These are phyloP conservation scores for Melipona bicolor DNA, from an alignment of 2,888 invertebrate species.

Conservation along the genomic window DNA sequence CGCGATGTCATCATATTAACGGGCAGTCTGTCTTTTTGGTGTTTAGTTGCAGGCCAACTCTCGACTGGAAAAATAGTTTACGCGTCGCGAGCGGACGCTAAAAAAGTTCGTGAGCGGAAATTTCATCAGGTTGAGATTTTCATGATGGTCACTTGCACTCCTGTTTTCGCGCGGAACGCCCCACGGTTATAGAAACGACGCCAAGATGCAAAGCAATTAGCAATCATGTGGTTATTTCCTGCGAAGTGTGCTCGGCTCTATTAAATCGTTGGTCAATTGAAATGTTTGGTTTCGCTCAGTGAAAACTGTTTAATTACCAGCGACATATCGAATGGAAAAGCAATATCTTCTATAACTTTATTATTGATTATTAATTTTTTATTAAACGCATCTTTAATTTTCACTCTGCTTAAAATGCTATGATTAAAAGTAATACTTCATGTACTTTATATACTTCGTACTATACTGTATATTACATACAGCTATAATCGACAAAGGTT, in stretches of 20 bases:
- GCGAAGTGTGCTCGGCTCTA: not conserved
- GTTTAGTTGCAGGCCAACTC: slow-evolving; percentile 41
- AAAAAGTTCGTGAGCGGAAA: slow-evolving; percentile 50
- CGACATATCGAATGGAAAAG: not conserved
- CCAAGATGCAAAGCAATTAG: slow-evolving; percentile 54
- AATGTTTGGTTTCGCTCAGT: slow-evolving; percentile 26
- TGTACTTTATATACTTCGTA: no score
- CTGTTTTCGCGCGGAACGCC: not conserved
- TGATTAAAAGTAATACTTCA: no score
- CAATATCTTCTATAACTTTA: not conserved
- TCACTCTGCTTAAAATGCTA: no score
- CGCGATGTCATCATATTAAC: not conserved
- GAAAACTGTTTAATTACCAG: slow-evolving; percentile 17
- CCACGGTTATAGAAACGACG: slow-evolving; percentile 16
- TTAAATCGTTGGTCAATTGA: not conserved
- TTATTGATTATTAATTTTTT: not conserved
- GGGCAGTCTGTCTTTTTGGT: slow-evolving; percentile 14
- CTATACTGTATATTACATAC: not conserved
- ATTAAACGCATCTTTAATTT: not conserved
- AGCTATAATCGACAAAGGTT: no score
- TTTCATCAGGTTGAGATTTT: slow-evolving; percentile 40
- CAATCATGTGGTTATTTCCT: not conserved
- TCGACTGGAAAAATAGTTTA: slow-evolving; percentile 60
- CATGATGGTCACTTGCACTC: slow-evolving; percentile 25
- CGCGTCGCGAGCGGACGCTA: slow-evolving; percentile 54